phyloP scores from a whole-genome alignment of 2,888 invertebrate genomes.

The Scrobipalpa costella region DNA sequence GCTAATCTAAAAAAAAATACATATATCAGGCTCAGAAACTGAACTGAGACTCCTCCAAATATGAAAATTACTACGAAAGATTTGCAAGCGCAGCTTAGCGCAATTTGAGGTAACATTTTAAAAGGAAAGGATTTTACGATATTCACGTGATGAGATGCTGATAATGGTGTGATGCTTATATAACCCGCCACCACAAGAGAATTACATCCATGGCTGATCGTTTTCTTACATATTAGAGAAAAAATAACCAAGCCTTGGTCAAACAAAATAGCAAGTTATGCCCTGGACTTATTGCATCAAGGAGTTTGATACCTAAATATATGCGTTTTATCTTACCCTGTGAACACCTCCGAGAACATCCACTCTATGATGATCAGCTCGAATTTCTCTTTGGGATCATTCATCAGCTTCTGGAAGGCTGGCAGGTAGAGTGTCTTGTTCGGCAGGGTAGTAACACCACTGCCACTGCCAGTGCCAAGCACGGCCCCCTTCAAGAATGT shows the following conservation, averaged over 20 bases:
- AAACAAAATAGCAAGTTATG: too few relatives aligned
- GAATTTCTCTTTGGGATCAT: conserved; percentile 44
- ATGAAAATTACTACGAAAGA: conserved; percentile 38
- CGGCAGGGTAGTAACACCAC: conserved; percentile 27
- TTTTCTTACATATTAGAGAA: too few relatives aligned
- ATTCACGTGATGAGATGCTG: too few relatives aligned
- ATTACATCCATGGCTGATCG: too few relatives aligned
- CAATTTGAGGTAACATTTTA: too few relatives aligned
- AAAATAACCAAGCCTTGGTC: too few relatives aligned
- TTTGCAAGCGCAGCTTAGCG: too few relatives aligned
- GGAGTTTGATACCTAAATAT: too few relatives aligned
- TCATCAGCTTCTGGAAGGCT: conserved; percentile 43
- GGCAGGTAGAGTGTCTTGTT: conserved; percentile 31
- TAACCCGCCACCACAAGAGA: too few relatives aligned
- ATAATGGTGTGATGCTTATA: too few relatives aligned
- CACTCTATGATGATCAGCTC: conserved; percentile 55
- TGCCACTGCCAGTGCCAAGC: conserved; percentile 37
- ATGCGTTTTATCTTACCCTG: conserved; percentile 45
- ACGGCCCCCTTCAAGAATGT: conserved; percentile 36
- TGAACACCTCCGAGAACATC: conserved; percentile 49
- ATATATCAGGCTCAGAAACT: conserved; percentile 19
- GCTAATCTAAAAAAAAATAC: conserved; percentile 45
- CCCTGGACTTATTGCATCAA: too few relatives aligned
- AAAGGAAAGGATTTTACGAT: too few relatives aligned
- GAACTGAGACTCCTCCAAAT: conserved; percentile 37